Percentiles rank a stretch among this genome's conserved stretches.
phyloP scores from a whole-genome alignment of 2,797 vertebrate species.

The Propithecus deckenii region DNA sequence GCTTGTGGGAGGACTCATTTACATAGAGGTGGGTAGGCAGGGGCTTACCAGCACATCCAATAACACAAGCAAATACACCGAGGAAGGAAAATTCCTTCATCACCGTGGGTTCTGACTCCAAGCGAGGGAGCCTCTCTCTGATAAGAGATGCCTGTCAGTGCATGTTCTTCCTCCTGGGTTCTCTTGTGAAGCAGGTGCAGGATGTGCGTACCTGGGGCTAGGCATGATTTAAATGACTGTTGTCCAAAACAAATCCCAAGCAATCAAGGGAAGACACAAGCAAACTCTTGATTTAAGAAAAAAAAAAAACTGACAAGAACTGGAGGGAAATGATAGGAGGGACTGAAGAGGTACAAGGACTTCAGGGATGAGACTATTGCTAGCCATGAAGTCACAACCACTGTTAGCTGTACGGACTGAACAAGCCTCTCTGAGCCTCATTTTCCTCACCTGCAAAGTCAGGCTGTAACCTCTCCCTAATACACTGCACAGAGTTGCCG shows the following conservation, averaged over 20 bases:
- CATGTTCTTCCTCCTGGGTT: not conserved
- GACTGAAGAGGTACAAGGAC: not conserved
- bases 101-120: not conserved
- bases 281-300: not conserved
- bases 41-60: slow-evolving; percentile 77
- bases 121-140: not conserved
- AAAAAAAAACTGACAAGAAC: not conserved
- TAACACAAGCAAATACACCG: slow-evolving; percentile 75
- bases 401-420: not conserved
- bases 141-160: not conserved
- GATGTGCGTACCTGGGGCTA: not conserved
- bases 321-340: not conserved
- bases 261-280: slow-evolving; percentile 19
- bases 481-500: not conserved
- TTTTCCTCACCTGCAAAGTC: not conserved
- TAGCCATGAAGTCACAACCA: not conserved
- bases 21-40: slow-evolving; percentile 80
- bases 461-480: no score
- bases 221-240: not conserved
- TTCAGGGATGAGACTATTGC: not conserved
- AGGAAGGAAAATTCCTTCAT: slow-evolving; percentile 80
- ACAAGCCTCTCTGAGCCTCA: not conserved
- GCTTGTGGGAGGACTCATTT: slow-evolving; percentile 82
- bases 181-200: not conserved
- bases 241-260: slow-evolving; percentile 73